phyloP scores from a whole-genome alignment of 2,113 vertebrate genomes.

The Sinocyclocheilus anshuiensis region DNA sequence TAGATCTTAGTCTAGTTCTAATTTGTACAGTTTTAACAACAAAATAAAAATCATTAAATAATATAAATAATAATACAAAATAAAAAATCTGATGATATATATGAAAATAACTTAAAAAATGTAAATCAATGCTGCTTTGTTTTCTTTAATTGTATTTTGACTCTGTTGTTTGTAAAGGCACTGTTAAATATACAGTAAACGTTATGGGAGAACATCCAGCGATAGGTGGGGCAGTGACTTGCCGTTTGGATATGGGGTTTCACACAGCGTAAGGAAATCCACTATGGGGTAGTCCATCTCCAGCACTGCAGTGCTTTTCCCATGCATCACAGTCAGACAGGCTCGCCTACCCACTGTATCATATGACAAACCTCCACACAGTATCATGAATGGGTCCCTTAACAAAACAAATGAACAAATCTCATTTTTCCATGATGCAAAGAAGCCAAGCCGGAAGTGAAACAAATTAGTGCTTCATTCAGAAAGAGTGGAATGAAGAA shows the following conservation, averaged over 20 bases:
- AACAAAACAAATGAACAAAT: constrained; percentile 38
- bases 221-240: constrained; percentile 55
- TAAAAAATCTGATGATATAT: no score
- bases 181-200: neutral
- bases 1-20: no score
- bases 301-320: constrained; percentile 93
- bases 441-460: neutral
- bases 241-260: constrained; percentile 98
- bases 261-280: constrained; percentile 95
- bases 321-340: constrained; percentile 98
- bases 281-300: constrained; percentile 99
- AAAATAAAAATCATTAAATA: no score
- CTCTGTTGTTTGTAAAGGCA: neutral
- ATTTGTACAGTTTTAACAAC: no score
- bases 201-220: neutral
- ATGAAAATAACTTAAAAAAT: no score
- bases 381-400: constrained; percentile 89
- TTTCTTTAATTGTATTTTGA: neutral
- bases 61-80: no score
- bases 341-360: constrained; percentile 95
- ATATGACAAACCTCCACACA: constrained; percentile 95
- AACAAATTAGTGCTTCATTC: neutral
- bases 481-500: neutral
- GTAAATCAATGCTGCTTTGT: no score
- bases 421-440: constrained; percentile 14